Evolutionary conservation across 2,888 invertebrate species (phyloP), one percentile per base, ranked within the genome.

Genomic region (Prosopocoilus inquinatus): DNA sequence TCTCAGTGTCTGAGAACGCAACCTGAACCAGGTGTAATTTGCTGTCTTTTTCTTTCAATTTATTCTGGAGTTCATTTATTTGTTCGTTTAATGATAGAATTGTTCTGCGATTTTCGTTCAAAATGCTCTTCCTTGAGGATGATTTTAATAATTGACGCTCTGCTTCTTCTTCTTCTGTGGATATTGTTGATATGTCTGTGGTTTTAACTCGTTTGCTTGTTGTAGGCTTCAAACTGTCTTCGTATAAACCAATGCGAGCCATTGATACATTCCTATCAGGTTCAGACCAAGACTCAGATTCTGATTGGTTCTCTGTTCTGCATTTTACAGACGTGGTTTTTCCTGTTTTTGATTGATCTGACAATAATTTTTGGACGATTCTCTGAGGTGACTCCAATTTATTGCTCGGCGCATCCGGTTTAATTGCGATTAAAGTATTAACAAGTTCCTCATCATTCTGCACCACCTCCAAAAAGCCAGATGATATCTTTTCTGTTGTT

Each of bases 201-300:
- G 46, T 44, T 28, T 32, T 41, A 41, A 13, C 9, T 11, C 13
- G 13, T 15, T 41, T 41, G 13, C 12, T 11, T 8, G 13, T 41
- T 33, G 50, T 47, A 3, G 57, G 49, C 15, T 51, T 49, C 16
- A 57, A 12, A n/a, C 33, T 77, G 45, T 73, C 78, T 47, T 82
- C 82, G 50, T 80, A 81, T 2, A 87, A 69, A 0, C 92, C 92
- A 16, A 93, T 91, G 59, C 93, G 82, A 0, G 89, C 91, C 57
- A 87, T 77, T 0, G 92, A 92, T 2, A 93, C 91, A 57, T 84
- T 86, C 44, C 91, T 81, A 70, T 93, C 93, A 0, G 93, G 92
- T 70, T 93, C 93, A 0, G 92, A 92, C 87, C 92, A 93, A 33
- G 89, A 86, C 71, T 94, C 93, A 0, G 91, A 91, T 70, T 93